Percentiles rank a stretch among this genome's conserved stretches.
Evolutionary conservation across 2,113 vertebrate genomes (phyloP).

Genomic region (Chloebia gouldiae): DNA sequence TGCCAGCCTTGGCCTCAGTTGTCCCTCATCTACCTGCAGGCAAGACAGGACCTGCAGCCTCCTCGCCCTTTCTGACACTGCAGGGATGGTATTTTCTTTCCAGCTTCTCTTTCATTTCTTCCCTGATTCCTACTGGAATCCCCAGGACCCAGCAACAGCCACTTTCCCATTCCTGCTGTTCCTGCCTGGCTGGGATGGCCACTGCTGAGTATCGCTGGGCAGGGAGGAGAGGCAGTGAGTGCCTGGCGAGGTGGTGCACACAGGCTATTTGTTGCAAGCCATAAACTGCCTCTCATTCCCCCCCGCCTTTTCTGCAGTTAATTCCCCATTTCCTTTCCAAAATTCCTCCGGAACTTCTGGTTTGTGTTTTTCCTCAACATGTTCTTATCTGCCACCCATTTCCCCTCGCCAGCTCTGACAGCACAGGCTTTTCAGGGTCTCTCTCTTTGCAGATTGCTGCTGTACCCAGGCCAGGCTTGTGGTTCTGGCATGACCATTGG

Average conservation of each 20-base stretch:
- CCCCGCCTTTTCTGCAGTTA: conserved; percentile 13
- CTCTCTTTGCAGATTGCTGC: not conserved
- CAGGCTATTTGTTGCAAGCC: not conserved
- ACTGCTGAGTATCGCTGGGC: not conserved
- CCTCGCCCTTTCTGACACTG: not conserved
- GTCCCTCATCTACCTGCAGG: not conserved
- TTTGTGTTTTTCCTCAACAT: conserved; percentile 51
- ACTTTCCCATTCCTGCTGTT: not conserved
- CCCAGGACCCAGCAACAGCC: not conserved
- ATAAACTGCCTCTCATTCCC: not conserved
- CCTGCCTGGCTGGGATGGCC: not conserved
- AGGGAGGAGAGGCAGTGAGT: not conserved
- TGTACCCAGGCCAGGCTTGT: not conserved
- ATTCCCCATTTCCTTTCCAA: conserved; percentile 61
- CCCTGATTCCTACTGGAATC: not conserved
- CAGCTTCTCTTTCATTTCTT: not conserved
- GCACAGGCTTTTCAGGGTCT: not conserved
- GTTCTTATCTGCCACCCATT: conserved; percentile 35
- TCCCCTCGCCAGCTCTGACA: not conserved
- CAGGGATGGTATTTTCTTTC: not conserved
- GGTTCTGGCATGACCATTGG: not conserved
- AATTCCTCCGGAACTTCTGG: conserved; percentile 60
- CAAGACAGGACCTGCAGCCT: not conserved
- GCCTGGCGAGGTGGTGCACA: not conserved
- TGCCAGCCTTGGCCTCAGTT: not conserved